Percentiles rank a stretch among this genome's conserved stretches.
These are phyloP conservation scores for Corythoichthys intestinalis DNA, from an alignment of 2,113 vertebrate species.

Conservation along the genomic window DNA sequence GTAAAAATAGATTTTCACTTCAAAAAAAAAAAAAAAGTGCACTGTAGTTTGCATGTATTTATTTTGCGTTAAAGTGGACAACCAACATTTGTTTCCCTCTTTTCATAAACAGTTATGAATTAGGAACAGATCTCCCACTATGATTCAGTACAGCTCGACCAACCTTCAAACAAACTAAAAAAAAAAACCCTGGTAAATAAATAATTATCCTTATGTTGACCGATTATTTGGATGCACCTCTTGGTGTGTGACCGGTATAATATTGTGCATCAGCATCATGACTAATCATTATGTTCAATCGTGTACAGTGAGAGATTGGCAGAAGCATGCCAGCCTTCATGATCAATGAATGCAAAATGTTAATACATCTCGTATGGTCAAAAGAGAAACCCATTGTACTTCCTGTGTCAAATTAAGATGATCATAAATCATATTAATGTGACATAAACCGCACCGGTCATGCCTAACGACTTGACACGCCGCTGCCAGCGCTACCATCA, in stretches of 20 bases:
- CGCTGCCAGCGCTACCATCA: slow-evolving; percentile 46
- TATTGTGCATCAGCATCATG: background rate
- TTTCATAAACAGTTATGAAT: no score
- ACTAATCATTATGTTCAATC: background rate
- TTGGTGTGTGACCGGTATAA: background rate
- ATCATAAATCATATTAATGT: background rate
- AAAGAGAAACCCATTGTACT: background rate
- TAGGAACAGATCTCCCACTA: no score
- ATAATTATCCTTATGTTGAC: background rate
- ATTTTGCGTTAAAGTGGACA: no score
- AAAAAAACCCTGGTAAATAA: background rate
- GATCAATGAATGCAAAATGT: background rate
- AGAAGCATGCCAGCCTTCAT: background rate
- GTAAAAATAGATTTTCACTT: no score
- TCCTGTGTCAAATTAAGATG: background rate
- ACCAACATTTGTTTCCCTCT: no score
- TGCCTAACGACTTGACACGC: slow-evolving; percentile 21
- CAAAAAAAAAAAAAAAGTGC: no score
- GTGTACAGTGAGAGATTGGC: background rate
- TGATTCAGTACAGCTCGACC: no score
- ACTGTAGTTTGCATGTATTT: no score
- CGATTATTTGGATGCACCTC: background rate
- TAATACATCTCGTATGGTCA: background rate
- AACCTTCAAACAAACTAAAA: no score
- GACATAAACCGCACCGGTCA: background rate